Base-by-base conservation (phyloP, 2,113 vertebrate genomes). In the Anser cygnoides region DNA sequence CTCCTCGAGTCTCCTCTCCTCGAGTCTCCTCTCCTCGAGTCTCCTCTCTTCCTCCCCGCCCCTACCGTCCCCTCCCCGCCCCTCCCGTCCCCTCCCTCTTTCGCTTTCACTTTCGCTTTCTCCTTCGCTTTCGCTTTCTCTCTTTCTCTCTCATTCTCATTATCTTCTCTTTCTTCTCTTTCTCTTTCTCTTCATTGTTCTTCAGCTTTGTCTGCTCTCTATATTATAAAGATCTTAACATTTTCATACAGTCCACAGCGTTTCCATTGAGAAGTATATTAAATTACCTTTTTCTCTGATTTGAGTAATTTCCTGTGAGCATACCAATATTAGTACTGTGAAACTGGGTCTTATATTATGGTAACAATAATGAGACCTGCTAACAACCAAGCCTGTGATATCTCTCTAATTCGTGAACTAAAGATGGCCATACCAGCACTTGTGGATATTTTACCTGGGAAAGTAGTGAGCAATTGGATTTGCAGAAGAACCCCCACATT, bases 201-300 rank as follows among this genome's bases (percentile, higher is more conserved):
- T 71, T 78, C 55, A 89, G 16, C n/a, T 85, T 82, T 74, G 39
- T 11, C 61, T 85, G 10, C 76, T 89, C 49, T 68, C 13, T 39
- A 4, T 79, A n/a, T 62, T 76, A 35, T 33, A 88, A 77, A 73
- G 35, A 4, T 87, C 22, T 79, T 87, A 28, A 49, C 19, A 35
- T 71, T 97, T 21, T 72, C 2, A 5, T 29, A 54, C 15, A 72
- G 31, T 67, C 21, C 29, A 35, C 14, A 52, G 23, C 73, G 65
- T 77, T 94, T 96, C 55, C 57, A 80, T 71, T 92, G 44, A 79
- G 87, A 74, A 92, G 80, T 63, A 78, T 50, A 66, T 7, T 65
- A 88, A 80, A 43, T 70, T 57, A 39, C 50, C 44, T 89, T 89
- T 46, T 54, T 85, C 57, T 90, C 22, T 80, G 76, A 74, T 93